A percentile compares a stretch with the other conserved stretches of the same genome.
Evolutionary conservation across 1,140 invertebrate species (phyloP).

Genomic region (Drosophila kurseongensis): DNA sequence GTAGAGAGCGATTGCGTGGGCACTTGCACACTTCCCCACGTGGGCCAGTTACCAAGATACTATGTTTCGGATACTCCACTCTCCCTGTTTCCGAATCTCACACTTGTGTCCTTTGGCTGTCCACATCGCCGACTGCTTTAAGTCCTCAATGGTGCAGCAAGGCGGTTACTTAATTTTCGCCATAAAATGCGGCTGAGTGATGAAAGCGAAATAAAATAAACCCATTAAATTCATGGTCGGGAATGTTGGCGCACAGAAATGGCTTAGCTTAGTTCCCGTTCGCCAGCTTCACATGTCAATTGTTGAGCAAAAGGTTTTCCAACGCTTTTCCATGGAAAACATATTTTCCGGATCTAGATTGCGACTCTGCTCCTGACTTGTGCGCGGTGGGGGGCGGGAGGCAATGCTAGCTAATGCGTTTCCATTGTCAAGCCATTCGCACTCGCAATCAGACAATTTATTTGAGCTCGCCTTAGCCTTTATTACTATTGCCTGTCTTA

Average conservation of each 20-base stretch:
- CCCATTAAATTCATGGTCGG: slow-evolving; percentile 28
- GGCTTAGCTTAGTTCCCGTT: slow-evolving; percentile 10
- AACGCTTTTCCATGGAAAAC: slow-evolving; percentile 1
- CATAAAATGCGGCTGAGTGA: slow-evolving; percentile 61
- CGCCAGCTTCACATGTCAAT: slow-evolving; percentile 8
- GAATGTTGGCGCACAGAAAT: slow-evolving; percentile 18
- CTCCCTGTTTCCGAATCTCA: neutral
- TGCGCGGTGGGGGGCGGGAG: slow-evolving; percentile 1
- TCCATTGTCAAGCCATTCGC: slow-evolving; percentile 64
- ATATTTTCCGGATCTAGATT: slow-evolving; percentile 11
- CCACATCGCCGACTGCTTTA: slow-evolving; percentile 1
- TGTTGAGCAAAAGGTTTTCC: neutral
- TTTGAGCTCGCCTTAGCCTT: slow-evolving; percentile 67
- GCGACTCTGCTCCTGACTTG: neutral
- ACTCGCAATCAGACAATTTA: slow-evolving; percentile 62
- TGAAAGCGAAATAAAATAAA: slow-evolving; percentile 46
- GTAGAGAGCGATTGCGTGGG: slow-evolving; percentile 10
- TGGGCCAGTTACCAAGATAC: slow-evolving; percentile 48
- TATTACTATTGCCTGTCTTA: slow-evolving; percentile 73
- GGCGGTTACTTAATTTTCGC: slow-evolving; percentile 52
- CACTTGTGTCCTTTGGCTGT: slow-evolving; percentile 4
- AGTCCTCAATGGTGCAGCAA: slow-evolving; percentile 47
- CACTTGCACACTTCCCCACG: slow-evolving; percentile 17
- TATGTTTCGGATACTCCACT: slow-evolving; percentile 27
- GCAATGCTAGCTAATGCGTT: slow-evolving; percentile 59